Evolutionary conservation across 1,140 invertebrate species (phyloP), one percentile per base, ranked within the genome.

Genomic region (Listronotus oregonensis): DNA sequence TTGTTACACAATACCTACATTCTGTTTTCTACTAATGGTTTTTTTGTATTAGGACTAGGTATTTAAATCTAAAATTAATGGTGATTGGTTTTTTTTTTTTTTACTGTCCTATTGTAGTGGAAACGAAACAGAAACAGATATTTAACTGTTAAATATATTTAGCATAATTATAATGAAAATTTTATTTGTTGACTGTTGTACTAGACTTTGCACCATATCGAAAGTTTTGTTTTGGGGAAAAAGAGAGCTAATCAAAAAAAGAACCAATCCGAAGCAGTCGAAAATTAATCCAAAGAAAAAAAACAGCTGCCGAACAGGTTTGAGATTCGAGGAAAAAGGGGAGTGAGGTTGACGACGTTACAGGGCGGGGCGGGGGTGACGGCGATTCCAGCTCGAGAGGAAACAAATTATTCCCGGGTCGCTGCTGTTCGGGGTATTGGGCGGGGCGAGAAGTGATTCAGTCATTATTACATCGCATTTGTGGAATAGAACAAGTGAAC

Each of bases 251-350:
- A 21, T 6, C n/a, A 52, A 52, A 61, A 61, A 61, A 47, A 61
- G 65, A 65, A 58, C 56, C 59, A 61, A 61, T 46, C 21, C 34
- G 59, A 46, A 43, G 47, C 21, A 37, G 34, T 39, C 47, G 59
- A n/a, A 73, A 70, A 72, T 71, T 67, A 74, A 75, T 74, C 71
- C 72, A 67, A 73, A 65, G 66, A 56, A 55, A 66, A 74, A 62
- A 71, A 73, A 73, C 66, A 52, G 70, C 47, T 60, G 68, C 58
- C 60, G 65, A 76, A 77, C 75, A 75, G 73, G 75, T 77, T 77
- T 73, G 72, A 72, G 74, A 77, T 74, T 72, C 72, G 60, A 66
- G 67, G 71, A 75, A 71, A 69, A 70, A 73, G n/a, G 68, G 44
- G 66, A 66, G 67, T 63, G 67, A 69, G 59, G 62, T 58, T 65